A percentile compares a stretch with the other conserved stretches of the same genome.
Evolutionary conservation across 2,888 invertebrate genomes (phyloP).

Genomic region (Cantharis rufa): DNA sequence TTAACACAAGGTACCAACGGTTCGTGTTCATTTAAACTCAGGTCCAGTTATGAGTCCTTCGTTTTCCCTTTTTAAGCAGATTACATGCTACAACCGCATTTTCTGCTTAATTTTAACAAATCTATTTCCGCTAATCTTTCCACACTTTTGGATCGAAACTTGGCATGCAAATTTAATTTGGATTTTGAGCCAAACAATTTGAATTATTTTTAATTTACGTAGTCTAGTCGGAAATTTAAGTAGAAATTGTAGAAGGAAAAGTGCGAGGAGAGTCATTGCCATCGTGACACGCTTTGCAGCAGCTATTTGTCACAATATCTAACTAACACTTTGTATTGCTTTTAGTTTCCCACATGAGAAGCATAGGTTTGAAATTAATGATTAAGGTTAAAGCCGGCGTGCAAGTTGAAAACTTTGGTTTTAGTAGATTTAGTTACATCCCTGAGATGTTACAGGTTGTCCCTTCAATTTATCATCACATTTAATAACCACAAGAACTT

Average conservation of each 20-base stretch:
- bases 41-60: neutral
- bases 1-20: constrained; percentile 35
- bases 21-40: neutral
- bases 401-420: neutral
- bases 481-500: neutral
- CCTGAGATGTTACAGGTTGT: neutral
- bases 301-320: neutral
- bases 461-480: neutral
- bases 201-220: neutral
- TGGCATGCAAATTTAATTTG: neutral
- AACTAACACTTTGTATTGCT: neutral
- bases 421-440: neutral
- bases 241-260: no score
- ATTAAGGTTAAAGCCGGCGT: neutral
- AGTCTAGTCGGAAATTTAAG: neutral
- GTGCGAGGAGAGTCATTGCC: neutral
- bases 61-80: constrained; percentile 28
- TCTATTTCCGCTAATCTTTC: constrained; percentile 4
- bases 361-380: neutral
- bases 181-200: neutral
- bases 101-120: constrained; percentile 14
- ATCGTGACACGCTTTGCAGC: neutral
- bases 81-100: constrained; percentile 15
- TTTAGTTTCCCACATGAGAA: neutral
- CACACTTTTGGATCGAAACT: neutral